Conservation (phyloP, 2,888 invertebrate species). For the Elegia similella region DNA sequence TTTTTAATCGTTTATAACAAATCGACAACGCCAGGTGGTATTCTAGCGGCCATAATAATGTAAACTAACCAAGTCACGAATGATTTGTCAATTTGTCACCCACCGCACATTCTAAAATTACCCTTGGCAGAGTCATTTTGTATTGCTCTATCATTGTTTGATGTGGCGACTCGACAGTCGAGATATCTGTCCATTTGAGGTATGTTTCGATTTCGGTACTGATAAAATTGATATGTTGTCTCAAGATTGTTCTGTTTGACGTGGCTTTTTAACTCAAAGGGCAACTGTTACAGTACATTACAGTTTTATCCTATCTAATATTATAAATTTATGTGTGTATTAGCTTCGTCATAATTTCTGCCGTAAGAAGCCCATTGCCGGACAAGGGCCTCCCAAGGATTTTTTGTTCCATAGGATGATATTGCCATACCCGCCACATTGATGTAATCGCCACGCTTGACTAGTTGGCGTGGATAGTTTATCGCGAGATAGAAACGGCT, state of each 20-base stretch:
- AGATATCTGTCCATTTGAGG: not conserved
- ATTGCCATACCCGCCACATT: too few relatives aligned
- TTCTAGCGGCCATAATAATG: not conserved
- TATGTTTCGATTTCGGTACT: not conserved
- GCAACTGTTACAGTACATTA: too few relatives aligned
- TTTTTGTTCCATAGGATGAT: too few relatives aligned
- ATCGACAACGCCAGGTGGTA: not conserved
- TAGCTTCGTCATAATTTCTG: too few relatives aligned
- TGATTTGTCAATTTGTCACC: not conserved
- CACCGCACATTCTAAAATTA: slow-evolving; percentile 6
- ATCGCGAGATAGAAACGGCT: too few relatives aligned
- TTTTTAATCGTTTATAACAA: slow-evolving; percentile 1
- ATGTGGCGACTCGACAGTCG: not conserved
- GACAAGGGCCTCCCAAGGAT: too few relatives aligned
- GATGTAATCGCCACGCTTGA: too few relatives aligned
- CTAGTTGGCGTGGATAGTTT: too few relatives aligned
- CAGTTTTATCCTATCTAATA: too few relatives aligned
- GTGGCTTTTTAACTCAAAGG: slow-evolving; percentile 23
- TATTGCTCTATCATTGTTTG: not conserved
- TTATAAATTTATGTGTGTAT: too few relatives aligned
- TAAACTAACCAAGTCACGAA: slow-evolving; percentile 8
- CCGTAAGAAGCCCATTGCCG: too few relatives aligned
- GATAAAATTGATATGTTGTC: slow-evolving; percentile 14
- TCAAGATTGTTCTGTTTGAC: slow-evolving; percentile 4
- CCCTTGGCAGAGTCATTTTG: not conserved